phyloP scores from a whole-genome alignment of 2,797 vertebrate genomes.

The Calcarius lapponicus region DNA sequence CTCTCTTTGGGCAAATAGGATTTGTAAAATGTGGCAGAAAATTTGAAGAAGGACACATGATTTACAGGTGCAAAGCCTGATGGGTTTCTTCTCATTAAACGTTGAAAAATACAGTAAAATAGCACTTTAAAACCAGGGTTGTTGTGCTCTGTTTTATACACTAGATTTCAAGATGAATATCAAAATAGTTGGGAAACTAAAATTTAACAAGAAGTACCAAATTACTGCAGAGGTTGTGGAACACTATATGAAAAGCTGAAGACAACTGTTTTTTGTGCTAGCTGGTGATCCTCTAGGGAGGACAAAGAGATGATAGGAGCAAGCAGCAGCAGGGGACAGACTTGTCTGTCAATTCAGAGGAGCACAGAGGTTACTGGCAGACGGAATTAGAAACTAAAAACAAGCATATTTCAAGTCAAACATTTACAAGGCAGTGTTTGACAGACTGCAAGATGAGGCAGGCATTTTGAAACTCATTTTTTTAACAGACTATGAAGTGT shows the following conservation, averaged over 20 bases:
- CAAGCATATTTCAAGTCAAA: not conserved
- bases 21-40: not conserved
- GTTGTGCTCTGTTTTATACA: not conserved
- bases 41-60: not conserved
- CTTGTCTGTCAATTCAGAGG: not conserved
- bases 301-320: not conserved
- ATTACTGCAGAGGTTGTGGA: not conserved
- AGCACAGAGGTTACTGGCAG: not conserved
- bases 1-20: not conserved
- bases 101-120: not conserved
- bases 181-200: not conserved
- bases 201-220: not conserved
- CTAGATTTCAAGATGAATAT: not conserved
- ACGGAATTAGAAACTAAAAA: not conserved
- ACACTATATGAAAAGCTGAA: not conserved
- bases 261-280: not conserved
- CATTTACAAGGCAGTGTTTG: not conserved
- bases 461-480: not conserved
- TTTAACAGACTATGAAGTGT: not conserved
- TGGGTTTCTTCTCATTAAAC: not conserved
- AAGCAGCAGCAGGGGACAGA: not conserved
- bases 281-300: not conserved
- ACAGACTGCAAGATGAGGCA: not conserved
- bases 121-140: not conserved
- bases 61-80: not conserved